These are phyloP conservation scores for Zophobas atratus DNA, from an alignment of 1,140 invertebrate species.

Conservation along the genomic window DNA sequence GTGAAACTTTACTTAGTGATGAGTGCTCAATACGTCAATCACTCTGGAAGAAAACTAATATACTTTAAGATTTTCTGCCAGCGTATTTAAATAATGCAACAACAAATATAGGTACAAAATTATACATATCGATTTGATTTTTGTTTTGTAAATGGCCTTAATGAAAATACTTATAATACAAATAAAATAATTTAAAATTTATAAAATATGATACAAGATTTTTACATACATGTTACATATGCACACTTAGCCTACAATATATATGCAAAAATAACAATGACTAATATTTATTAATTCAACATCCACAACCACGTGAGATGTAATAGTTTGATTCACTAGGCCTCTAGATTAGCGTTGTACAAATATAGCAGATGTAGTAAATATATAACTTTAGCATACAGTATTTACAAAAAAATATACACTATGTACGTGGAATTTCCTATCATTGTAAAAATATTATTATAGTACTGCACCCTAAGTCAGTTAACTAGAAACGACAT, in stretches of 20 bases:
- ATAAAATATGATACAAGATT: slow-evolving; percentile 67
- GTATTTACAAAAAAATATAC: slow-evolving; percentile 68
- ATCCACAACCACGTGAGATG: slow-evolving; percentile 62
- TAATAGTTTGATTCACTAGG: slow-evolving; percentile 66
- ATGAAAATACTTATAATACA: slow-evolving; percentile 61
- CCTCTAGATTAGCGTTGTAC: slow-evolving; percentile 67
- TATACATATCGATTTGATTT: slow-evolving; percentile 58
- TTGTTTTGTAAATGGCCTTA: slow-evolving; percentile 55
- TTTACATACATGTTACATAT: slow-evolving; percentile 64
- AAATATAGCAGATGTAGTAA: slow-evolving; percentile 66
- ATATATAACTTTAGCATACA: slow-evolving; percentile 64
- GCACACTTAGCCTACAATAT: slow-evolving; percentile 64
- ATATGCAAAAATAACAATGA: slow-evolving; percentile 68
- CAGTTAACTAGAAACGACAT: slow-evolving; percentile 50
- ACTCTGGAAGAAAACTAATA: slow-evolving; percentile 51
- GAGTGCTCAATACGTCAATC: slow-evolving; percentile 49
- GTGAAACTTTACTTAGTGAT: slow-evolving; percentile 50
- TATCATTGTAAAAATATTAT: slow-evolving; percentile 58
- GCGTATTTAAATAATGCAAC: slow-evolving; percentile 48
- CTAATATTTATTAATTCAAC: slow-evolving; percentile 57
- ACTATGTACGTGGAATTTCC: slow-evolving; percentile 63
- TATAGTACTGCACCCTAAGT: slow-evolving; percentile 64
- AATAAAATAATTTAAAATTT: slow-evolving; percentile 67
- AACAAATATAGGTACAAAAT: slow-evolving; percentile 60
- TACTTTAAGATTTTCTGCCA: slow-evolving; percentile 52